These are phyloP conservation scores for Pantherophis vulpinus DNA, from an alignment of 2,797 vertebrate species.

Conservation along the genomic window DNA sequence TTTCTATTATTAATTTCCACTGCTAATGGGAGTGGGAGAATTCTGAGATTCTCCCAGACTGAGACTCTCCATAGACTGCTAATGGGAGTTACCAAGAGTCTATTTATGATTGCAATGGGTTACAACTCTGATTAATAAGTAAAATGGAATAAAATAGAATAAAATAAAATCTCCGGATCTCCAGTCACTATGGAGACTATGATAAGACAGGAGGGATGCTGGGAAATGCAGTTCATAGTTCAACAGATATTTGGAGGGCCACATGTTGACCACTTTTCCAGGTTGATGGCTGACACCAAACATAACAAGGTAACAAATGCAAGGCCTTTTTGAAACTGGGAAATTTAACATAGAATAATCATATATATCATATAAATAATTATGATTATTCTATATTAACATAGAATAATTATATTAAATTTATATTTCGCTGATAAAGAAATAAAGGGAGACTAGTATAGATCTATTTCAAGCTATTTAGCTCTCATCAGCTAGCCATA, in stretches of 20 bases:
- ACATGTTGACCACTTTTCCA: background rate
- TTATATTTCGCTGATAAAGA: too few species aligned
- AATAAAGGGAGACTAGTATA: too few species aligned
- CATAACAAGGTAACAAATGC: background rate
- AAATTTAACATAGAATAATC: slow-evolving; percentile 23
- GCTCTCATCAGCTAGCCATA: too few species aligned
- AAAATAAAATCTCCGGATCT: background rate
- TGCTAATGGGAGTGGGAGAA: background rate
- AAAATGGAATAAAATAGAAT: background rate
- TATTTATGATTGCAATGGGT: background rate
- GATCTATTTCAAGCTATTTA: too few species aligned
- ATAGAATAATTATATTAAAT: too few species aligned
- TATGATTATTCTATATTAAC: background rate
- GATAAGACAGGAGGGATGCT: background rate
- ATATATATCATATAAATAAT: background rate
- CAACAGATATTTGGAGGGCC: background rate
- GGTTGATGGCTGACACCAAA: background rate
- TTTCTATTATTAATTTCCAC: background rate
- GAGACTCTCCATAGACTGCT: background rate
- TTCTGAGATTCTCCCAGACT: background rate
- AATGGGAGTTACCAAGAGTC: background rate
- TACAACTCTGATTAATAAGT: background rate
- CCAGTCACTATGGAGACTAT: background rate
- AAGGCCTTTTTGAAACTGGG: background rate
- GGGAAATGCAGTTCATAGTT: background rate